Evolutionary conservation across 2,113 vertebrate genomes (phyloP).

Genomic region (Ameiurus melas): DNA sequence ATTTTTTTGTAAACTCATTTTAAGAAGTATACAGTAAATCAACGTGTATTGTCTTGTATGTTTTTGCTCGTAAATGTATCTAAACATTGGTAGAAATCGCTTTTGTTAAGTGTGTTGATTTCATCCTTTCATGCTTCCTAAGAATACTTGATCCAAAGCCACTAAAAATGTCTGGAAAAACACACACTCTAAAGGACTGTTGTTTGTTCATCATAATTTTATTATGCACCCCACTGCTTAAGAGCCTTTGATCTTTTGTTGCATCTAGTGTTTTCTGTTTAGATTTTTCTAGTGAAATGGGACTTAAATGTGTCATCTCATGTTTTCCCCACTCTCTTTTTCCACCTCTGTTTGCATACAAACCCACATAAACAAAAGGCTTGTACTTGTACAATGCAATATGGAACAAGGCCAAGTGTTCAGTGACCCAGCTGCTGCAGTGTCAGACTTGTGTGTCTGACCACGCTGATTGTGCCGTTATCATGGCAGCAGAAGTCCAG

Average conservation of each 20-base stretch:
- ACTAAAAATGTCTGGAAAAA: constrained; percentile 30
- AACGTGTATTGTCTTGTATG: background rate
- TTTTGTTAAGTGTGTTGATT: background rate
- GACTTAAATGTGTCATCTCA: background rate
- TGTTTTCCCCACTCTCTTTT: constrained; percentile 12
- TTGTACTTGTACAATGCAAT: constrained; percentile 68
- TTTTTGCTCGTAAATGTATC: background rate
- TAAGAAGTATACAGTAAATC: background rate
- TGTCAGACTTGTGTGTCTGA: constrained; percentile 69
- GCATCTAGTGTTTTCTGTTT: constrained; percentile 12
- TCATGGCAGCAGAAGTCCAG: constrained; percentile 58
- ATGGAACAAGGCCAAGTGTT: constrained; percentile 72
- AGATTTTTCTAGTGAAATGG: constrained; percentile 28
- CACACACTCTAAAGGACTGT: constrained; percentile 35
- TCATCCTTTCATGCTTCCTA: background rate
- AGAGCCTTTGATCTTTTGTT: constrained; percentile 27
- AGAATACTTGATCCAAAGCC: constrained; percentile 16
- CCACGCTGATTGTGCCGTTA: constrained; percentile 19
- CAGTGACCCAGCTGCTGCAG: constrained; percentile 72
- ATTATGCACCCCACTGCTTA: constrained; percentile 6
- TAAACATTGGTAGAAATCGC: background rate
- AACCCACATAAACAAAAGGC: constrained; percentile 56
- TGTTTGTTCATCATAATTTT: no score
- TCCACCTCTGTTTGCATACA: constrained; percentile 17
- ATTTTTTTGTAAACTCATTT: constrained; percentile 17